A percentile compares a stretch with the other conserved stretches of the same genome.
These are phyloP conservation scores for Thera obeliscata DNA, from an alignment of 2,888 invertebrate genomes.

Conservation along the genomic window DNA sequence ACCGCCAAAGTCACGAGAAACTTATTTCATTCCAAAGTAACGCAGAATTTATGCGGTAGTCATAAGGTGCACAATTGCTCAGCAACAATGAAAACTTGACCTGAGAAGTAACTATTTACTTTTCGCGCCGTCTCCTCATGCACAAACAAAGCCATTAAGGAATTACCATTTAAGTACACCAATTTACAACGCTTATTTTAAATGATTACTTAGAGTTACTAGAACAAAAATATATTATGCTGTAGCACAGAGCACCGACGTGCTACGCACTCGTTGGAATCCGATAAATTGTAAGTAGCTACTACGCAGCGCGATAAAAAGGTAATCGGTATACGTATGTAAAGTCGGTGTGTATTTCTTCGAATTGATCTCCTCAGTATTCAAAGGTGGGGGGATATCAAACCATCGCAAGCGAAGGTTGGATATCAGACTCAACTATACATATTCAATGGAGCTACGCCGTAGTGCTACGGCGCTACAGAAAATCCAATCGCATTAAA, in stretches of 20 bases:
- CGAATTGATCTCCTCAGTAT: conserved; percentile 50
- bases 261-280: conserved; percentile 28
- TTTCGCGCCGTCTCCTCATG: conserved; percentile 38
- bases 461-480: conserved; percentile 9
- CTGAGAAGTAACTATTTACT: conserved; percentile 40
- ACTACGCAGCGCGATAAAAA: conserved; percentile 36
- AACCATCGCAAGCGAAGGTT: conserved; percentile 57
- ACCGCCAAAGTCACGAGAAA: conserved; percentile 33
- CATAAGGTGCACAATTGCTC: conserved; percentile 30
- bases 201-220: conserved; percentile 2
- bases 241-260: conserved; percentile 2
- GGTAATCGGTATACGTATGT: conserved; percentile 42
- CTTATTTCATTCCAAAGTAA: conserved; percentile 24
- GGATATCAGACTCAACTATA: conserved; percentile 61
- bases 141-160: conserved; percentile 34
- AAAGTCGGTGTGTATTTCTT: conserved; percentile 45
- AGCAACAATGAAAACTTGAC: conserved; percentile 21
- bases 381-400: conserved; percentile 48
- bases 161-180: conserved; percentile 23
- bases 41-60: conserved; percentile 18
- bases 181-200: conserved; percentile 5
- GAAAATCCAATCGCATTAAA: conserved; percentile 77
- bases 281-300: conserved; percentile 33
- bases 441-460: conserved; percentile 65
- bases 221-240: background rate